A percentile compares a stretch with the other conserved stretches of the same genome.
phyloP scores from a whole-genome alignment of 2,113 vertebrate genomes.

The Dryoscopus gambensis region DNA sequence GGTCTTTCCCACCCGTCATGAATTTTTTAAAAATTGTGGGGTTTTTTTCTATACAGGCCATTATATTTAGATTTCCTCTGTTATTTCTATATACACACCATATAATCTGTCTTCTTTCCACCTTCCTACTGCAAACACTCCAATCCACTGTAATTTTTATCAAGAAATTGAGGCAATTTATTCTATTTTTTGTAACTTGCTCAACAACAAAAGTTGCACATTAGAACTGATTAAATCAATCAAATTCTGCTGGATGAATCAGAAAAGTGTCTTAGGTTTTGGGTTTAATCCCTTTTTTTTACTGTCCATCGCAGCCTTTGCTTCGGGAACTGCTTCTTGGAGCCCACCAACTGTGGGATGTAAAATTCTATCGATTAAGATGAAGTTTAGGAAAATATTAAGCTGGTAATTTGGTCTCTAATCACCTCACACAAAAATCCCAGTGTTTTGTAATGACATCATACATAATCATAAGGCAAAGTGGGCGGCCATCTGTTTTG shows the following conservation, averaged over 20 bases:
- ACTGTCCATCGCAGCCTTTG: neutral
- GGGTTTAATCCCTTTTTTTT: neutral
- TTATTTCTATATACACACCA: neutral
- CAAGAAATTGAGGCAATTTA: neutral
- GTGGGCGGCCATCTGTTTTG: constrained; percentile 54
- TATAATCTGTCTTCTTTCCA: neutral
- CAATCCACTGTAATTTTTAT: neutral
- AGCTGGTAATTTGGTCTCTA: neutral
- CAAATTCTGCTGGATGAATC: neutral
- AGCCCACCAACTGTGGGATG: neutral
- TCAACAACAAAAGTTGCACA: neutral
- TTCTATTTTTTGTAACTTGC: neutral
- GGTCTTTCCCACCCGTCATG: rapidly evolving
- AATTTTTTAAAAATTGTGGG: neutral
- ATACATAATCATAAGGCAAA: constrained; percentile 61
- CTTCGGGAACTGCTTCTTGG: neutral
- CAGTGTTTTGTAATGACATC: constrained; percentile 5
- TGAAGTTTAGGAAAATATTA: constrained; percentile 41
- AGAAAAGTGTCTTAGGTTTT: rapidly evolving
- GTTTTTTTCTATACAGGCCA: neutral
- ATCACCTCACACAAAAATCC: constrained; percentile 39
- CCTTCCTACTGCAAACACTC: neutral
- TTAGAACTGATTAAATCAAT: neutral
- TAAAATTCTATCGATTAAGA: neutral
- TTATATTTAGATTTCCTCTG: neutral